Evolutionary conservation across 2,797 vertebrate species (phyloP).

Genomic region (Ctenopoma multispine): DNA sequence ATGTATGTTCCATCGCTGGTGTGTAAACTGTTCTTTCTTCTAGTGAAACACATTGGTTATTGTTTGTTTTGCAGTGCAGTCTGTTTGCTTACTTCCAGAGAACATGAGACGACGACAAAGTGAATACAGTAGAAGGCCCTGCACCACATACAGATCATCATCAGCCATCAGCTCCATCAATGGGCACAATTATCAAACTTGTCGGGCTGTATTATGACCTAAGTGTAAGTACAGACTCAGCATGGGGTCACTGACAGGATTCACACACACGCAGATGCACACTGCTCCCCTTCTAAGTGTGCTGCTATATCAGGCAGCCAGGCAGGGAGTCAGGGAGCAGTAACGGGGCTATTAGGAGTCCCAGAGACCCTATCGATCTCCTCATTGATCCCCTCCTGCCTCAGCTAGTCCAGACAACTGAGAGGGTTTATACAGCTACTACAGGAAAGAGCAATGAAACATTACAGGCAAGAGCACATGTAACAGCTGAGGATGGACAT

Average conservation of each 20-base stretch:
- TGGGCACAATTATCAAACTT: conserved; percentile 55
- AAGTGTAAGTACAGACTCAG: conserved; percentile 64
- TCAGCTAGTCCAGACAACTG: conserved; percentile 69
- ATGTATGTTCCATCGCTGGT: neutral
- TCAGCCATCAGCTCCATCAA: conserved; percentile 45
- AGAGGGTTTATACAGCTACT: conserved; percentile 65
- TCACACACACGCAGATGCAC: conserved; percentile 27
- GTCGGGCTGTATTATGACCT: conserved; percentile 69
- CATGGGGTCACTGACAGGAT: conserved; percentile 52
- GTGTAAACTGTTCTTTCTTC: neutral
- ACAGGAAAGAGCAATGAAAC: conserved; percentile 61
- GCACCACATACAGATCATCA: conserved; percentile 18
- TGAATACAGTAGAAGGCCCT: conserved; percentile 21
- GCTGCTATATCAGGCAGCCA: conserved; percentile 72
- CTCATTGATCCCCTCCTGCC: conserved; percentile 80
- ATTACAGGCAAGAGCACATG: conserved; percentile 55
- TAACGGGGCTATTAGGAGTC: conserved; percentile 82
- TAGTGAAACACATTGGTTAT: too few relatives aligned
- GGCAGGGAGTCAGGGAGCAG: conserved; percentile 78
- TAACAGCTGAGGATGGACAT: conserved; percentile 28
- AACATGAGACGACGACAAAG: conserved; percentile 18
- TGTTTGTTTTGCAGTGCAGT: neutral
- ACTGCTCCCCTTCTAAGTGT: conserved; percentile 13
- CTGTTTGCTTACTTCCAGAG: conserved; percentile 1
- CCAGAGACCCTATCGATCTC: conserved; percentile 81